Evolutionary conservation across 2,888 invertebrate genomes (phyloP).

Genomic region (Lithophane leautieri): DNA sequence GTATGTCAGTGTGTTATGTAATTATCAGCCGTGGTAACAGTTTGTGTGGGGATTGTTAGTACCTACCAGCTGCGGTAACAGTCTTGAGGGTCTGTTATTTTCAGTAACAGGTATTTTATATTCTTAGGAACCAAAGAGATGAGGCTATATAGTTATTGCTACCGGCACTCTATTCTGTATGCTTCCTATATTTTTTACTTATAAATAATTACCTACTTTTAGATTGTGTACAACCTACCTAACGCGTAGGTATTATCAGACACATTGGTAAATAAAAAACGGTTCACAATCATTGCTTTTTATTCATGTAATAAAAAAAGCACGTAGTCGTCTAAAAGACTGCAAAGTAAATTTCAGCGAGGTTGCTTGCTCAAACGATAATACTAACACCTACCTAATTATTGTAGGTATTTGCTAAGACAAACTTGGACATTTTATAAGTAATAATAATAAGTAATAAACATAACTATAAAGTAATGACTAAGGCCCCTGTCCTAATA

Average conservation of each 20-base stretch:
- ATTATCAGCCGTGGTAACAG: too few species aligned
- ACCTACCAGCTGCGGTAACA: too few species aligned
- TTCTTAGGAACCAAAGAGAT: too few species aligned
- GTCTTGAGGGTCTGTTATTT: too few species aligned
- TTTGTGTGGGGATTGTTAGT: too few species aligned
- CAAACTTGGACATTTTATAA: neutral
- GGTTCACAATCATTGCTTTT: neutral
- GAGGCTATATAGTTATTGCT: too few species aligned
- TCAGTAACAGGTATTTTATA: too few species aligned
- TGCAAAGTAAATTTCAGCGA: neutral
- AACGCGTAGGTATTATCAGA: neutral
- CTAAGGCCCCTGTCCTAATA: neutral
- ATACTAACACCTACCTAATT: neutral
- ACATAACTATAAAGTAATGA: neutral
- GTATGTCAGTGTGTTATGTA: too few species aligned
- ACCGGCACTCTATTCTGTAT: too few species aligned
- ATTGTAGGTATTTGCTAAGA: neutral
- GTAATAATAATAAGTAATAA: too few species aligned
- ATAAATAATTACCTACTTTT: too few species aligned
- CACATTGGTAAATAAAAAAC: conserved; percentile 1
- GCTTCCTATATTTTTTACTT: too few species aligned
- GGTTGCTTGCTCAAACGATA: neutral
- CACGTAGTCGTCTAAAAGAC: neutral
- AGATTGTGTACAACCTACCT: neutral
- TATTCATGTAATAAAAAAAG: neutral